phyloP scores from a whole-genome alignment of 2,888 invertebrate species.

The Drosophila monieri region DNA sequence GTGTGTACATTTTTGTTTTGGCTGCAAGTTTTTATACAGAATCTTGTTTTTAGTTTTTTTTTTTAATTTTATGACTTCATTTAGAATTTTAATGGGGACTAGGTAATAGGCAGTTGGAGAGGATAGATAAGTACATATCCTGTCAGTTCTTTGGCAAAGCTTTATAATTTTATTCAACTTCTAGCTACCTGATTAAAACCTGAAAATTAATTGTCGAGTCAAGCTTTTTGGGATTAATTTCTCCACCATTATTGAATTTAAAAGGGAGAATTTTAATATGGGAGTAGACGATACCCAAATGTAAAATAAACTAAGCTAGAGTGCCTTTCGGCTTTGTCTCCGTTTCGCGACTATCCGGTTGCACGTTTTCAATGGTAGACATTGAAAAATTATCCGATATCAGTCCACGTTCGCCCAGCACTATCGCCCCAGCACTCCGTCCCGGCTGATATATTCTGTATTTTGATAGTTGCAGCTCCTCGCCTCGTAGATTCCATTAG shows the following conservation, averaged over 20 bases:
- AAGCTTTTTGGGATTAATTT: not conserved
- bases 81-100: slow-evolving; percentile 43
- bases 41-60: slow-evolving; percentile 49
- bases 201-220: not conserved
- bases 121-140: no score
- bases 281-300: slow-evolving; percentile 31
- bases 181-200: not conserved
- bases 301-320: slow-evolving; percentile 46
- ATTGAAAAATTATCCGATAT: slow-evolving; percentile 80
- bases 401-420: slow-evolving; percentile 70
- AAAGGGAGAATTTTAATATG: slow-evolving; percentile 30
- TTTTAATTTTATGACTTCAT: slow-evolving; percentile 73
- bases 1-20: slow-evolving; percentile 64
- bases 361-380: slow-evolving; percentile 74
- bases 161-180: not conserved
- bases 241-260: slow-evolving; percentile 18
- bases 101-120: no score
- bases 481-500: slow-evolving; percentile 2
- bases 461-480: slow-evolving; percentile 30
- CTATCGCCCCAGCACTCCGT: slow-evolving; percentile 13
- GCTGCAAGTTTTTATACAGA: slow-evolving; percentile 58
- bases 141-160: no score
- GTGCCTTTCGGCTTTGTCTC: slow-evolving; percentile 15
- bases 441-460: slow-evolving; percentile 4
- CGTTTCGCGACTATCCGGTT: slow-evolving; percentile 38